Base-by-base conservation (phyloP, 1,140 invertebrate genomes). In the Trinorchestia longiramus region DNA sequence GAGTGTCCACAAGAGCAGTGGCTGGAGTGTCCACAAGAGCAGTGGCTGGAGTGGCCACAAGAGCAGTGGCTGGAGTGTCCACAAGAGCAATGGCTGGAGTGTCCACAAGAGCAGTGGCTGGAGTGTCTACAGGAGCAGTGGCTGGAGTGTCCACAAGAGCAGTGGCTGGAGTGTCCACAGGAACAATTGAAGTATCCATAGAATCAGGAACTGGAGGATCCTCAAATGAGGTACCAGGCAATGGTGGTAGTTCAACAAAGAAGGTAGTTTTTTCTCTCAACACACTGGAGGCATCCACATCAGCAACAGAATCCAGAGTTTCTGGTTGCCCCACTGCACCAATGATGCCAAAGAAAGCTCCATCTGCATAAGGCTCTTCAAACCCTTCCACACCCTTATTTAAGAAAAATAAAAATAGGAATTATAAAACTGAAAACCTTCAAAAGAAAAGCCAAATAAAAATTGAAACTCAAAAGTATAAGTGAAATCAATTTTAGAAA, bases 341-440 rank as follows among this genome's bases (percentile, higher is more conserved):
- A 91, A 42, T 42, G 43, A 91, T 43, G 43, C 88, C 88, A 91
- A 91, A 44, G 41, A 91, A 42, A 19, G 88, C 88, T 19, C 43
- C 88, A 28, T 91, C 88, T 42, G 88, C 41, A 91, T 91, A 91
- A 44, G 88, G 88, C 88, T 91, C 88, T 91, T 91, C 88, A 91
- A 91, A 42, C 15, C 88, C 88, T 11, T 77, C 62, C 62, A 77
- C 62, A 77, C 62, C 62, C 62, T 77, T 77, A 77, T 77, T 77
- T 77, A 77, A 28, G 28, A 36, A 77, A 77, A 77, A 36, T 36
- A 77, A 36, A 77, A 77, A 77, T 3, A 77, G 47, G 6, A 6
- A 77, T 77, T 36, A 23, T 77, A 36, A 77, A 77, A 23, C 36
- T 3, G 36, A 23, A 77, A 77, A 28, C 62, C 36, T 23, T 23